Conservation (phyloP, 2,113 vertebrate species). For the Calidris pugnax region DNA sequence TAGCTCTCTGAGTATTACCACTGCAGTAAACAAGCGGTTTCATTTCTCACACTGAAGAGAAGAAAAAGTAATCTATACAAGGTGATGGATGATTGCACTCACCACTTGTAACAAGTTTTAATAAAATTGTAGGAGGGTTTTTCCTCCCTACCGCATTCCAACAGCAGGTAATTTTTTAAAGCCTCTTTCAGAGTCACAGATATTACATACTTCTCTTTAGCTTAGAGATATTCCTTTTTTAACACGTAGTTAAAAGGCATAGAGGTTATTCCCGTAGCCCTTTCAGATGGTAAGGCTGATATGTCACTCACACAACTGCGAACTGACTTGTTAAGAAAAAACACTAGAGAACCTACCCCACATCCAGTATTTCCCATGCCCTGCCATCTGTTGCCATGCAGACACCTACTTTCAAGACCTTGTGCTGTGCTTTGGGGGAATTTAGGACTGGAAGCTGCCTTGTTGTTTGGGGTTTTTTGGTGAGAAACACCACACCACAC, state of each 20-base stretch:
- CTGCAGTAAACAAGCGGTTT: constrained; percentile 6
- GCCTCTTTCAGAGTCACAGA: background rate
- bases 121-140: background rate
- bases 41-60: background rate
- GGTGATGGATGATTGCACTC: constrained; percentile 16
- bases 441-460: rapidly evolving
- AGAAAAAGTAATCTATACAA: background rate
- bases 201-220: background rate
- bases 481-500: background rate
- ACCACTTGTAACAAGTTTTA: constrained; percentile 3
- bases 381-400: background rate
- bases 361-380: background rate
- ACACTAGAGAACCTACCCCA: rapidly evolving
- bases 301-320: rapidly evolving
- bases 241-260: background rate
- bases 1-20: background rate
- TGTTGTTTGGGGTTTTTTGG: too few relatives aligned
- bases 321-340: background rate
- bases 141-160: background rate
- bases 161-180: background rate
- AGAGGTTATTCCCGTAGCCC: background rate
- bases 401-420: background rate
- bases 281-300: background rate
- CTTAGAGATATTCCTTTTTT: background rate
- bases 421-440: background rate